Conservation (phyloP, 2,113 vertebrate species). For the Leptodactylus fuscus region DNA sequence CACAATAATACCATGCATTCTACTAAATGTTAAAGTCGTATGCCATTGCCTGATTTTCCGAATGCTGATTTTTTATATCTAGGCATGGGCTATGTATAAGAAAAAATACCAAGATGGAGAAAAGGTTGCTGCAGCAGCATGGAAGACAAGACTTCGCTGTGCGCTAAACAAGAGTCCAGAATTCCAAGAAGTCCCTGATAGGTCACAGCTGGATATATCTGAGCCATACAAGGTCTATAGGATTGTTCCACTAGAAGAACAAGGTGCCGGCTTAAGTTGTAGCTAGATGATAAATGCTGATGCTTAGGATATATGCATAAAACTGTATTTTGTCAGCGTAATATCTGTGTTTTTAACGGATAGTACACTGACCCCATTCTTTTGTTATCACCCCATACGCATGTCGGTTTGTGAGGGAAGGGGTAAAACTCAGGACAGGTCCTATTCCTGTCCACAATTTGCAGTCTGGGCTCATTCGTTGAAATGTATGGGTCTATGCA, state of each 20-base stretch:
- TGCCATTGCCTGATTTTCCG: background rate
- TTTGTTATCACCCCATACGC: no score
- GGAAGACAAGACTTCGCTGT: slow-evolving; percentile 90
- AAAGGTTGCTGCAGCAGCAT: slow-evolving; percentile 75
- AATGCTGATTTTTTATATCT: background rate
- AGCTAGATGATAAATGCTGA: background rate
- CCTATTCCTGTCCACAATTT: no score
- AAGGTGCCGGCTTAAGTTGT: slow-evolving; percentile 48
- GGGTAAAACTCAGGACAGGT: no score
- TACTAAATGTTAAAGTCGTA: background rate
- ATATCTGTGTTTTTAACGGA: no score
- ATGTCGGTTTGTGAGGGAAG: no score
- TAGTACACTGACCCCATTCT: no score
- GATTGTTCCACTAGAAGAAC: slow-evolving; percentile 76
- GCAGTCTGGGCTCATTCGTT: no score
- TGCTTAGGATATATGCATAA: no score
- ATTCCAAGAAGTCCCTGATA: slow-evolving; percentile 79
- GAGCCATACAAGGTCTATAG: slow-evolving; percentile 92
- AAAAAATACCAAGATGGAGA: slow-evolving; percentile 74
- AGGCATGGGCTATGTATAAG: slow-evolving; percentile 90
- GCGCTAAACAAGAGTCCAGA: slow-evolving; percentile 90
- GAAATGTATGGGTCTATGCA: no score
- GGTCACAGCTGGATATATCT: slow-evolving; percentile 80
- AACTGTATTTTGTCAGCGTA: no score
- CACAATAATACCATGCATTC: background rate